Evolutionary conservation across 2,113 vertebrate species (phyloP).

Genomic region (Syngnathoides biaculeatus): DNA sequence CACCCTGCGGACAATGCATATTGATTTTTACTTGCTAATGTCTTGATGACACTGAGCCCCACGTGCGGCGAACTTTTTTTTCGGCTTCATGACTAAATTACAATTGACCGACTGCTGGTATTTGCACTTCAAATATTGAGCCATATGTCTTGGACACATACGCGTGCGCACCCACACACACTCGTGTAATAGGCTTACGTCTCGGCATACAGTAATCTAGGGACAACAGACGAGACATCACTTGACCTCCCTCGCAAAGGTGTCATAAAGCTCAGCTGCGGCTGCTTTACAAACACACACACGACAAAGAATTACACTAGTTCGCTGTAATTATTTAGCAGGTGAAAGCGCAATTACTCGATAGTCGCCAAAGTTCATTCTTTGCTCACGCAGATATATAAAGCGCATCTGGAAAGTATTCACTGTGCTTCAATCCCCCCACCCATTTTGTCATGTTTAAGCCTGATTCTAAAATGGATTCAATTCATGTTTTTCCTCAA

Average conservation of each 20-base stretch:
- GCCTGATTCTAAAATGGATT: neutral
- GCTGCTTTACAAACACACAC: constrained; percentile 20
- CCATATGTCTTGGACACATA: constrained; percentile 53
- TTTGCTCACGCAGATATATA: neutral
- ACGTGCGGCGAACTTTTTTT: neutral
- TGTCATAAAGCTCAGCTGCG: constrained; percentile 44
- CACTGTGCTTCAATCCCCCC: too few species aligned
- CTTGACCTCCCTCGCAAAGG: constrained; percentile 45
- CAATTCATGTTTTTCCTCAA: neutral
- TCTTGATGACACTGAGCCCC: neutral
- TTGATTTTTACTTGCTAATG: neutral
- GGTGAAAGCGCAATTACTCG: neutral
- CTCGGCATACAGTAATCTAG: constrained; percentile 57
- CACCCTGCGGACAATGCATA: neutral
- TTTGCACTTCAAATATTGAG: constrained; percentile 31
- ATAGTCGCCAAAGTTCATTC: neutral
- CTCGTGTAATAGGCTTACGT: constrained; percentile 66
- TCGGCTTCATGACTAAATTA: neutral
- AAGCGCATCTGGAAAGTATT: neutral
- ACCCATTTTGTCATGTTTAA: too few species aligned
- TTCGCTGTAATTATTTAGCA: constrained; percentile 4
- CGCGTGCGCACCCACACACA: constrained; percentile 18
- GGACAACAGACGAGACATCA: constrained; percentile 47
- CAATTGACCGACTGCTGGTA: neutral
- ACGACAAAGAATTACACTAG: neutral